Evolutionary conservation across 2,113 vertebrate species (phyloP).

Genomic region (Nesospiza acunhae): DNA sequence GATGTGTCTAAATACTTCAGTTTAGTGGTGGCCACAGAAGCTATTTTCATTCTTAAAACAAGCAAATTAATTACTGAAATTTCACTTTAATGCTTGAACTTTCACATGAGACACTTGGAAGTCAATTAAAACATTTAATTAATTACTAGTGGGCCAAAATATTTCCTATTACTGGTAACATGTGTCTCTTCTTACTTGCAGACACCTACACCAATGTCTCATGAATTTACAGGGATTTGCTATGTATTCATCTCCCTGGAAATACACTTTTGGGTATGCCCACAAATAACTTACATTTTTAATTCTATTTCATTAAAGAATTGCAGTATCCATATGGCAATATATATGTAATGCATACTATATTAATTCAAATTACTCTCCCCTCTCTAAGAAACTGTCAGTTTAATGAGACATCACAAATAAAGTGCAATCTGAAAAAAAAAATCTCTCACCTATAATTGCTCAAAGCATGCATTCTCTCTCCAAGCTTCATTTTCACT

Average conservation of each 20-base stretch:
- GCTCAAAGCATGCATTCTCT: not conserved
- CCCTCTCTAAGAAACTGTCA: not conserved
- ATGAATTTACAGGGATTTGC: not conserved
- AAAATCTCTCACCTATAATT: not conserved
- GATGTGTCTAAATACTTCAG: not conserved
- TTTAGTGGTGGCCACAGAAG: not conserved
- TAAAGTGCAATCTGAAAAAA: not conserved
- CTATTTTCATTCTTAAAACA: not conserved
- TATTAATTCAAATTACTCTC: not conserved
- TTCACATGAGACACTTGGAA: not conserved
- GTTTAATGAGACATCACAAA: constrained; percentile 20
- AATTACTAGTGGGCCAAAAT: not conserved
- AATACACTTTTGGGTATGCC: not conserved
- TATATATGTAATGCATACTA: not conserved
- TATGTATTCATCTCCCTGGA: not conserved
- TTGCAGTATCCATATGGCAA: not conserved
- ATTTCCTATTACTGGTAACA: not conserved
- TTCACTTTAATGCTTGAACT: not conserved
- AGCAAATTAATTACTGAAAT: not conserved
- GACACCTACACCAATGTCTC: no score
- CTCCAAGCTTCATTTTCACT: constrained; percentile 8
- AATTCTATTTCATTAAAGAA: not conserved
- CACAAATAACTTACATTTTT: not conserved
- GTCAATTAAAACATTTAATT: not conserved
- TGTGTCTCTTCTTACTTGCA: not conserved